phyloP scores from a whole-genome alignment of 2,797 vertebrate species.

The Emys orbicularis region DNA sequence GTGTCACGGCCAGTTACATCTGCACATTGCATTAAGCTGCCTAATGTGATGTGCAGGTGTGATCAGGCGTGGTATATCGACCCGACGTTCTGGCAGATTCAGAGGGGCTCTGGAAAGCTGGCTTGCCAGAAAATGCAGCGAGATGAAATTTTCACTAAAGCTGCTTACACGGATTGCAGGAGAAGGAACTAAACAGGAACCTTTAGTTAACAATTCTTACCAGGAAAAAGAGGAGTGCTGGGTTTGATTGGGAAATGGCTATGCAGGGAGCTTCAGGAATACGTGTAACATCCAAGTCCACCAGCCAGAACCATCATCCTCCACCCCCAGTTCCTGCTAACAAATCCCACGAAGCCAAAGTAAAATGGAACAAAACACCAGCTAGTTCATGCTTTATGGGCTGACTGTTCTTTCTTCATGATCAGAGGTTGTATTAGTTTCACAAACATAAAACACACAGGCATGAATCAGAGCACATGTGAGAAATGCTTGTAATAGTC shows the following conservation, averaged over 20 bases:
- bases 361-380: not conserved
- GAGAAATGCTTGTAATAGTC: not conserved
- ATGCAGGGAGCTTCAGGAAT: not conserved
- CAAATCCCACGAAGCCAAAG: accelerated
- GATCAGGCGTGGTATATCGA: not conserved
- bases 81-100: not conserved
- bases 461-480: not conserved
- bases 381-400: not conserved
- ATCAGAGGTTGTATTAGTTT: not conserved
- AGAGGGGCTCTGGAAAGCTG: not conserved
- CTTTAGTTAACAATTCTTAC: not conserved
- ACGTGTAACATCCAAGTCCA: accelerated
- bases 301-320: not conserved
- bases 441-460: not conserved
- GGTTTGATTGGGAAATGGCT: not conserved
- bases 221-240: not conserved
- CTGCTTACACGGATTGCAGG: not conserved
- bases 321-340: not conserved
- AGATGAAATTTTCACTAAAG: accelerated
- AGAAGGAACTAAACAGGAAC: accelerated
- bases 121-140: accelerated
- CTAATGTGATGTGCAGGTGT: not conserved
- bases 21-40: not conserved
- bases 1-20: not conserved
- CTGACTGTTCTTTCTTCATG: not conserved